Evolutionary conservation across 1,140 invertebrate genomes (phyloP), one percentile per base, ranked within the genome.

Genomic region (Drosophila mayri): DNA sequence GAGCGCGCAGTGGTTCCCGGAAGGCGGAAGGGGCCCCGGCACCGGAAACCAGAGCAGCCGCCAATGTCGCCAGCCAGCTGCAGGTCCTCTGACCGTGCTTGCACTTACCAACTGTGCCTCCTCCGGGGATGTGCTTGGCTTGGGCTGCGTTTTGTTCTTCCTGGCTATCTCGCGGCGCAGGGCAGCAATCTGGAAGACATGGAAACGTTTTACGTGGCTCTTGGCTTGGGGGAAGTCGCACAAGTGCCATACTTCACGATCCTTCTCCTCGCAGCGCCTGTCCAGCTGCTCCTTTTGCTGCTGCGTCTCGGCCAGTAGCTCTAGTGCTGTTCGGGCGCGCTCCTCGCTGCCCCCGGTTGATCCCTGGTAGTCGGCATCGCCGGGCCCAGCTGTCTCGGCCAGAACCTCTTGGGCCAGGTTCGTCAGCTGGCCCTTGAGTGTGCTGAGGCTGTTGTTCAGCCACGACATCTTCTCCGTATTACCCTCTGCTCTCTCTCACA

Each of bases 391-490:
- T 76, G 92, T 92, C 87, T 94, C 94, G 22, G 95, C 93, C 40
- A 94, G 93, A 71, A 94, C 96, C 92, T 96, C 96, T 81, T 95
- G 95, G 66, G 96, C 96, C 82, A 96, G 95, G 93, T 94, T 96
- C 12, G 95, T 95, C 71, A 97, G 94, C 93, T 96, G 96, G 81
- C 96, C 96, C 92, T 96, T 96, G 76, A 96, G 93, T 94, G 93
- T 95, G 90, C 94, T 95, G 67, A 96, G 94, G 93, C 95, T 96
- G 78, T 96, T 95, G 85, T 96, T 96, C 66, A 97, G 94, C 96
- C 96, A 96, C 93, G 96, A 95, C 95, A 96, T 96, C 67, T 72
- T 91, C 58, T 54, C 61, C 68, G 55, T 52, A 38, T 38, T 55
- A 11, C 35, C 75, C 57, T 71, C 46, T 11, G 57, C 22, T 61